phyloP scores from a whole-genome alignment of 2,113 vertebrate species.

The Falcunculus frontatus region DNA sequence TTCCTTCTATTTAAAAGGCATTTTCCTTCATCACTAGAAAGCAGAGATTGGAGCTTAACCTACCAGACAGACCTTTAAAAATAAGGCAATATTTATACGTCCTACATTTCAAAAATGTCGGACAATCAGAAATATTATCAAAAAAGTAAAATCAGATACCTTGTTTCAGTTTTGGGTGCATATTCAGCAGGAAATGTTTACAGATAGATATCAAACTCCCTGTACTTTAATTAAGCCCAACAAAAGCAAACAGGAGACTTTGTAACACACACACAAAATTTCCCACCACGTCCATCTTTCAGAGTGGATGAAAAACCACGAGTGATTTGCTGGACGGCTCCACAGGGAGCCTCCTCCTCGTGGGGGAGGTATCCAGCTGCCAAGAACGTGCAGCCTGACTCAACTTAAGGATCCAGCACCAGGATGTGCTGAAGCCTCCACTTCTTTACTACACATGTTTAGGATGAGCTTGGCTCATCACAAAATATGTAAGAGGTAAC shows the following conservation, averaged over 20 bases:
- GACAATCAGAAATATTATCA: not conserved
- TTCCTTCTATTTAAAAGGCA: not conserved
- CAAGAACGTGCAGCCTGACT: not conserved
- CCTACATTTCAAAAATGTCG: not conserved
- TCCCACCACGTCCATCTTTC: not conserved
- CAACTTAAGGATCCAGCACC: not conserved
- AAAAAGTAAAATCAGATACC: not conserved
- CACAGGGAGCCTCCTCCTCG: too few species aligned
- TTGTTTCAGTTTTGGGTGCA: not conserved
- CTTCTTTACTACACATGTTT: not conserved
- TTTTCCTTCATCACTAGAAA: not conserved
- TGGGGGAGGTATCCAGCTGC: not conserved
- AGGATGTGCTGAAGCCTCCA: not conserved
- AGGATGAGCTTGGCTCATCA: not conserved
- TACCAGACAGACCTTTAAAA: not conserved
- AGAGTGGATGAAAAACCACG: not conserved
- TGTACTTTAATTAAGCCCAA: not conserved
- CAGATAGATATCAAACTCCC: not conserved
- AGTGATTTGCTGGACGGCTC: not conserved
- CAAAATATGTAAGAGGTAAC: not conserved
- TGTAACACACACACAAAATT: not conserved
- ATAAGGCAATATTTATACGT: not conserved
- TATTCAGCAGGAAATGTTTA: not conserved
- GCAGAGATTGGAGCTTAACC: not conserved
- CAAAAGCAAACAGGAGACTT: not conserved